These are phyloP conservation scores for Epizoanthus ramosus DNA, from an alignment of 92 coral and sea anemone species.

Conservation along the genomic window DNA sequence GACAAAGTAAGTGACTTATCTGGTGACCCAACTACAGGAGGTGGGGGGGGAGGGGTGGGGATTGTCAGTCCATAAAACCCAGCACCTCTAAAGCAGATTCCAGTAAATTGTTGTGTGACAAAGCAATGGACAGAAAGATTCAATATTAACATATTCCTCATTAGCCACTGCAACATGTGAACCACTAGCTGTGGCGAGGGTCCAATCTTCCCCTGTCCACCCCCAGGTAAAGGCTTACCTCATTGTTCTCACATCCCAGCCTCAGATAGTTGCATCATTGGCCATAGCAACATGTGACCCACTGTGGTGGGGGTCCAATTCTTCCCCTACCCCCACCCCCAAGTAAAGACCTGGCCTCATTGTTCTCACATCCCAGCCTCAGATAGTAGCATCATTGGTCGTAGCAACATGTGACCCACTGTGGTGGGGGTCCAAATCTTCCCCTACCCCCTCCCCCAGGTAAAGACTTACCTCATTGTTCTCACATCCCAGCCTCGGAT, in stretches of 20 bases:
- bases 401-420: conserved; percentile 94
- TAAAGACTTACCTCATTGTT: conserved; percentile 76
- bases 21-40: too few relatives aligned
- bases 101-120: too few relatives aligned
- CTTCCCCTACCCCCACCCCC: too few relatives aligned
- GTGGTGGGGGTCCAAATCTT: conserved; percentile 73
- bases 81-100: too few relatives aligned
- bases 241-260: conserved; percentile 98
- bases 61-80: too few relatives aligned
- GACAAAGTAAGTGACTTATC: too few relatives aligned
- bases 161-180: conserved; percentile 91
- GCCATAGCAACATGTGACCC: conserved; percentile 93
- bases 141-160: not conserved
- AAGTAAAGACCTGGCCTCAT: conserved; percentile 67
- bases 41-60: too few relatives aligned
- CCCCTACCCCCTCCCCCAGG: too few relatives aligned
- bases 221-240: conserved; percentile 54
- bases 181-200: conserved; percentile 94
- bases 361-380: conserved; percentile 98
- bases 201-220: not conserved
- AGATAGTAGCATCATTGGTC: conserved; percentile 86
- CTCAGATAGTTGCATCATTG: conserved; percentile 89
- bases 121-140: too few relatives aligned
- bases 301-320: conserved; percentile 74
- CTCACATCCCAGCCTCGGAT: conserved; percentile 98